Base-by-base conservation (phyloP, 2,888 invertebrate species). In the Bombylius major region DNA sequence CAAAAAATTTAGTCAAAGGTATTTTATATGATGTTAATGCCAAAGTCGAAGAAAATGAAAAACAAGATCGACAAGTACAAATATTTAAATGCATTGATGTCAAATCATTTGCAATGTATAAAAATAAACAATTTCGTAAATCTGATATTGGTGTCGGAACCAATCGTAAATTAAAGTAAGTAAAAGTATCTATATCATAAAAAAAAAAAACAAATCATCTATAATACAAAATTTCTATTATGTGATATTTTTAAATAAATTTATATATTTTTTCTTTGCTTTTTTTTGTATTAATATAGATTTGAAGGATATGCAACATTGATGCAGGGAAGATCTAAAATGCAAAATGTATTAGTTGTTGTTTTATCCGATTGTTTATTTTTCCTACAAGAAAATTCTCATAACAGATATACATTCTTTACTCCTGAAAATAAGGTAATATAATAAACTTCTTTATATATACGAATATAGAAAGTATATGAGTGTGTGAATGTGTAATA, bases 61-160 rank as follows among this genome's bases (percentile, higher is more conserved):
- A 90, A 56, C 88, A 91, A 64, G 89, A 91, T 70, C 78, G 93
- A 13, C 89, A 96, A 67, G 72, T 92, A 61, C 94, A 96, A 71
- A 93, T 97, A 62, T 95, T 92, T 75, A 86, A 90, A 69, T 80
- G 87, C 62, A 89, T 97, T 63, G 97, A 97, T 72, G 87, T 91
- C 5, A 93, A 96, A 72, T 93, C 95, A 0, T 91, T 87, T 68
- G 87, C 90, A 1, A 82, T 86, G 61, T 87, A 87, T 71, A 79
- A 87, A 61, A 86, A 82, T n/a, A 81, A 83, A 61, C 94, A 94
- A 71, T 96, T 96, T 71, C 94, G 91, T 75, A 95, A 95, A 74
- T 89, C 90, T 23, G 94, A 95, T 70, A 84, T 96, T 59, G 76
- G 92, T 61, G 76, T 92, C 61, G 85, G 87, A 63, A 87, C 87